These are phyloP conservation scores for Pempheris klunzingeri DNA, from an alignment of 2,797 vertebrate species.

Conservation along the genomic window DNA sequence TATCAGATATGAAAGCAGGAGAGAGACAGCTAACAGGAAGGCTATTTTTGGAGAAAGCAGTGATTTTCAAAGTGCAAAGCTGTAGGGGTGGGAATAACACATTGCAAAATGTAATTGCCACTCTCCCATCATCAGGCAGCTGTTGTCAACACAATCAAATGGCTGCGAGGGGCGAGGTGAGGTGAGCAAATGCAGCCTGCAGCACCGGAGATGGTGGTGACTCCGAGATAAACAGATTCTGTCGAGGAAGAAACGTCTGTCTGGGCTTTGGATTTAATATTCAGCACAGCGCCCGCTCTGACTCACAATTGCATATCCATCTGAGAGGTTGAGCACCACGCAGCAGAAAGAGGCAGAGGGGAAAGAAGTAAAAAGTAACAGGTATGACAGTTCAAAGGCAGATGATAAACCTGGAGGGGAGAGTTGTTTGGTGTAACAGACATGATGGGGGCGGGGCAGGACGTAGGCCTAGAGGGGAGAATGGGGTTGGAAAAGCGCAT, in stretches of 20 bases:
- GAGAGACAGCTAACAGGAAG: constrained; percentile 35
- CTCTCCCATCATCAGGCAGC: constrained; percentile 67
- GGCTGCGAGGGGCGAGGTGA: constrained; percentile 57
- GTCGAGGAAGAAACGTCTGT: constrained; percentile 64
- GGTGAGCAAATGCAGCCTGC: constrained; percentile 65
- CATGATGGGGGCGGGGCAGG: constrained; percentile 45
- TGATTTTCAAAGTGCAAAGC: constrained; percentile 46
- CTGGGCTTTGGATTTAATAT: constrained; percentile 74
- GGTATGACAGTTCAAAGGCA: constrained; percentile 70
- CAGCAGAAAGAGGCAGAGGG: constrained; percentile 53
- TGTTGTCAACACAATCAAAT: constrained; percentile 77
- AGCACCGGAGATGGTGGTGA: constrained; percentile 63
- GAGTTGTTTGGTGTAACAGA: constrained; percentile 54
- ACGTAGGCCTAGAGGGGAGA: constrained; percentile 48
- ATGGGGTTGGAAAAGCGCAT: constrained; percentile 28
- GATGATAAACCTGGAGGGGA: constrained; percentile 61
- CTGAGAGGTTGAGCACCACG: constrained; percentile 51
- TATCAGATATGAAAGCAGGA: constrained; percentile 17
- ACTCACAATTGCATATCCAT: constrained; percentile 71
- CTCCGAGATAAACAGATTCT: constrained; percentile 72
- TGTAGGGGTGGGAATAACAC: constrained; percentile 64
- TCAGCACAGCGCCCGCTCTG: constrained; percentile 59
- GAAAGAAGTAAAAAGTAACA: constrained; percentile 48
- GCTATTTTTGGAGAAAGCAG: constrained; percentile 50
- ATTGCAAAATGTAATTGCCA: constrained; percentile 71